A percentile compares a stretch with the other conserved stretches of the same genome.
Conservation (phyloP, 2,797 vertebrate genomes). For the Melanotaenia trifasciata region DNA sequence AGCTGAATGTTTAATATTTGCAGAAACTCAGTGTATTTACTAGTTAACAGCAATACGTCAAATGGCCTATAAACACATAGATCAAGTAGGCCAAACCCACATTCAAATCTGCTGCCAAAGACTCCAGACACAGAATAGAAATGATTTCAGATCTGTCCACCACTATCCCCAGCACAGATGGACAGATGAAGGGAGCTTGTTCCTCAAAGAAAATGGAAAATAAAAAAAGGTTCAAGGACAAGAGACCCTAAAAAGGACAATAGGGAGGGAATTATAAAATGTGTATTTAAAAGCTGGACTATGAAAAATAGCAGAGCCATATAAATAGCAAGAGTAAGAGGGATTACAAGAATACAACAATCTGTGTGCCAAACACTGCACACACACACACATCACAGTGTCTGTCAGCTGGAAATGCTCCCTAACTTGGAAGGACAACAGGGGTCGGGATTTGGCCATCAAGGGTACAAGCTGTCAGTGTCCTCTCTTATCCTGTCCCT, state of each 20-base stretch:
- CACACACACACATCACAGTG: constrained; percentile 51
- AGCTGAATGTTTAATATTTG: not conserved
- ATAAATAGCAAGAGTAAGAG: constrained; percentile 37
- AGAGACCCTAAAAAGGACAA: constrained; percentile 25
- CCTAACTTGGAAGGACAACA: constrained; percentile 83
- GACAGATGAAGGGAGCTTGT: constrained; percentile 33
- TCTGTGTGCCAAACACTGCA: constrained; percentile 48
- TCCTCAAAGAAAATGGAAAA: constrained; percentile 15
- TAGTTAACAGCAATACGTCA: constrained; percentile 3
- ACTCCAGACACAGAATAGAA: not conserved
- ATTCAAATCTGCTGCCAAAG: constrained; percentile 1
- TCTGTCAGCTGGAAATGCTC: constrained; percentile 77
- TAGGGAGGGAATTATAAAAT: constrained; percentile 25
- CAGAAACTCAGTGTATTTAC: not conserved
- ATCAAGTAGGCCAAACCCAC: constrained; percentile 21
- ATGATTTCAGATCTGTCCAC: constrained; percentile 24
- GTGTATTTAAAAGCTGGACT: constrained; percentile 30
- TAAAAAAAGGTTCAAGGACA: constrained; percentile 26
- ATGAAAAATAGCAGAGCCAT: constrained; percentile 14
- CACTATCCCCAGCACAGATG: constrained; percentile 29
- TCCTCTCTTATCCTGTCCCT: constrained; percentile 71
- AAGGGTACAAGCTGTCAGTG: constrained; percentile 83
- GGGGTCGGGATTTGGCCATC: constrained; percentile 82
- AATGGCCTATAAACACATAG: constrained; percentile 6
- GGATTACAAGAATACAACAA: constrained; percentile 42